phyloP scores from a whole-genome alignment of 2,888 invertebrate species.

The Papilio elwesi region DNA sequence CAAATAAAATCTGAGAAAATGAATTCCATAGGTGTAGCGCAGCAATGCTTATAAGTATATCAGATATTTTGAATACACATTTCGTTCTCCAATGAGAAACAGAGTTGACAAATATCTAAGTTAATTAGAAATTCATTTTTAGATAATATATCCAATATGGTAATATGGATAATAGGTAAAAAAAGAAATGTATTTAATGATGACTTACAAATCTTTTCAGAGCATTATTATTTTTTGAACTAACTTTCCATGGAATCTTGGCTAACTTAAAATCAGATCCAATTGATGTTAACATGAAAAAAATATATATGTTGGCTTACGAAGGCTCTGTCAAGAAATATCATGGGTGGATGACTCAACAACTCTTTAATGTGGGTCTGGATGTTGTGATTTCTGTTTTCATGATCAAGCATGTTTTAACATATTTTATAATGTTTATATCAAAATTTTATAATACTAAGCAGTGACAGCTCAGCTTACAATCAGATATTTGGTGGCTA shows the following conservation, averaged over 20 bases:
- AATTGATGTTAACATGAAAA: conserved; percentile 83
- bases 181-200: background rate
- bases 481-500: too few relatives aligned
- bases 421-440: too few relatives aligned
- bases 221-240: conserved; percentile 85
- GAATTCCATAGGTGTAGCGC: too few relatives aligned
- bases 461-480: too few relatives aligned
- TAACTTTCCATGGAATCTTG: conserved; percentile 84
- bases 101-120: background rate
- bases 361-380: conserved; percentile 87
- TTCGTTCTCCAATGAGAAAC: background rate
- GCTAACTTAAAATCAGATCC: conserved; percentile 72
- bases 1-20: too few relatives aligned
- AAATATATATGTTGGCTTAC: conserved; percentile 87
- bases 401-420: background rate
- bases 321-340: conserved; percentile 88
- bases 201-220: conserved; percentile 65
- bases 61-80: background rate
- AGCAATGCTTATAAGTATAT: too few relatives aligned
- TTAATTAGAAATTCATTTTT: background rate
- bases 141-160: background rate
- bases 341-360: conserved; percentile 90
- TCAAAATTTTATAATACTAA: too few relatives aligned
- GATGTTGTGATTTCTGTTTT: conserved; percentile 12
- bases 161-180: background rate